Evolutionary conservation across 2,888 invertebrate species (phyloP).

Genomic region (Sphaerophoria rueppellii): DNA sequence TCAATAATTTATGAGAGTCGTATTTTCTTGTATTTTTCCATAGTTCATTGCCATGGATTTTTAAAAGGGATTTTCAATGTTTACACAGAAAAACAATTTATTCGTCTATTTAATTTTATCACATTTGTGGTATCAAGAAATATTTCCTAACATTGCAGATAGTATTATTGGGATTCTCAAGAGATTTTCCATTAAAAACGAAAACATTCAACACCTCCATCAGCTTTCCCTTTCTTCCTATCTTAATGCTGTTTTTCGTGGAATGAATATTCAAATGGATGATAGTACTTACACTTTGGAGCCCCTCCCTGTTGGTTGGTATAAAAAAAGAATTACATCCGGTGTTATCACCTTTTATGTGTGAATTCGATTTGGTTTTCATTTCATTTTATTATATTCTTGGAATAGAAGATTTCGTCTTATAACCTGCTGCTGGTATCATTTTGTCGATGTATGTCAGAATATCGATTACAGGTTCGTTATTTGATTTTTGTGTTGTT

Average conservation of each 20-base stretch:
- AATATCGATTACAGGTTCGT: conserved; percentile 4
- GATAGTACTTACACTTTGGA: neutral
- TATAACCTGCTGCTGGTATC: neutral
- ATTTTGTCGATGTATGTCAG: neutral
- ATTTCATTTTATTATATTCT: conserved; percentile 48
- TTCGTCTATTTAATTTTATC: conserved; percentile 21
- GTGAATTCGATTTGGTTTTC: conserved; percentile 62
- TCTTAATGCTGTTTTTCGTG: conserved; percentile 6
- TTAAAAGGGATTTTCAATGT: too few species aligned
- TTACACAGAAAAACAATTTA: neutral
- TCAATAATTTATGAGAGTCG: too few species aligned
- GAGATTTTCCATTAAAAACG: conserved; percentile 28
- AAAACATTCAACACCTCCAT: neutral
- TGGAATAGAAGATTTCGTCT: conserved; percentile 32
- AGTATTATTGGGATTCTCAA: conserved; percentile 17
- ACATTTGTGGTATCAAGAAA: conserved; percentile 1
- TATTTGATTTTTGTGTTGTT: conserved; percentile 1
- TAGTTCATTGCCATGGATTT: too few species aligned
- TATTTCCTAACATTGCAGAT: conserved; percentile 24
- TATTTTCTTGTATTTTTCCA: too few species aligned
- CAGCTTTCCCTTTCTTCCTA: too few species aligned
- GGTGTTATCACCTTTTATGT: conserved; percentile 64
- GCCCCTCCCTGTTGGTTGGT: neutral
- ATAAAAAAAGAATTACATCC: conserved; percentile 55
- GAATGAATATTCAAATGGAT: conserved; percentile 24